Conservation (phyloP, 2,797 vertebrate species). For the Gadopsis bispinosus region DNA sequence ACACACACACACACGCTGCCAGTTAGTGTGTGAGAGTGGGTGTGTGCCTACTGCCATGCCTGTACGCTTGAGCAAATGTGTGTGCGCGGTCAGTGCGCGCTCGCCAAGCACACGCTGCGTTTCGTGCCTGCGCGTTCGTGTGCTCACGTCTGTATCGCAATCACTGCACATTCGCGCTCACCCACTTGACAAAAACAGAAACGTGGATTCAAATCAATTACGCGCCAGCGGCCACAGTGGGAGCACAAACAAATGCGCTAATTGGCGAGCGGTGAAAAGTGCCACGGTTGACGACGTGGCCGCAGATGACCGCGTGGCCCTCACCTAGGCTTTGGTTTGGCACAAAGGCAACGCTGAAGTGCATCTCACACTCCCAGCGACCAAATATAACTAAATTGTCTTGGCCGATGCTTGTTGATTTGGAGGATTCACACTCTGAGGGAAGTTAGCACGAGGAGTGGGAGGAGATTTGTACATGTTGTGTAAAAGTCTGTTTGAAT, state of each 20-base stretch:
- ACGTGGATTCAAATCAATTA: conserved; percentile 44
- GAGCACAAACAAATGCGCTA: conserved; percentile 57
- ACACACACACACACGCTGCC: neutral
- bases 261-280: conserved; percentile 65
- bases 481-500: conserved; percentile 57
- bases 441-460: conserved; percentile 50
- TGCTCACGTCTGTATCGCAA: conserved; percentile 6
- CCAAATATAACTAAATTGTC: conserved; percentile 50
- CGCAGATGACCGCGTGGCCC: conserved; percentile 35
- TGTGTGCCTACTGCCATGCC: neutral
- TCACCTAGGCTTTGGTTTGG: conserved; percentile 31
- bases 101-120: neutral
- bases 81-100: too few relatives aligned
- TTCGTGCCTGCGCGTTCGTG: neutral
- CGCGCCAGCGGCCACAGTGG: conserved; percentile 53
- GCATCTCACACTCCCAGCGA: conserved; percentile 36
- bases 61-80: neutral
- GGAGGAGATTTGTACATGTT: conserved; percentile 60
- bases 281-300: conserved; percentile 33
- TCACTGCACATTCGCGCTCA: conserved; percentile 38
- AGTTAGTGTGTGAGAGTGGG: neutral
- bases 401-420: conserved; percentile 51
- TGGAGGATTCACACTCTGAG: conserved; percentile 60
- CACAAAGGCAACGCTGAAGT: conserved; percentile 40
- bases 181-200: conserved; percentile 21